Evolutionary conservation across 2,113 vertebrate genomes (phyloP).

Genomic region (Danio rerio): GRCz12tu NC_133179.1:7224001-7224500

Average conservation of each 20-base stretch:
- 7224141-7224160: constrained; percentile 44
- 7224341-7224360: background rate
- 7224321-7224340: background rate
- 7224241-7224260: constrained; percentile 55
- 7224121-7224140: constrained; percentile 33
- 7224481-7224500: background rate
- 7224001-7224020: background rate
- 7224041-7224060: background rate
- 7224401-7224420: background rate
- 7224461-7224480: background rate
- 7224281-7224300: constrained; percentile 51
- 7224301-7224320: constrained; percentile 36
- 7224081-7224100: constrained; percentile 10
- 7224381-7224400: constrained; percentile 9
- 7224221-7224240: constrained; percentile 55
- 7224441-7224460: constrained; percentile 22
- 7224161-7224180: constrained; percentile 43
- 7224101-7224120: constrained; percentile 31
- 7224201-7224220: constrained; percentile 22
- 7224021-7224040: background rate
- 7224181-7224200: constrained; percentile 48
- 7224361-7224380: constrained; percentile 11
- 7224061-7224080: background rate
- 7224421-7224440: background rate
- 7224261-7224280: constrained; percentile 53